Evolutionary conservation across 2,113 vertebrate species (phyloP), one percentile per base, ranked within the genome.

Genomic region (Dendropsophus ebraccatus): DNA sequence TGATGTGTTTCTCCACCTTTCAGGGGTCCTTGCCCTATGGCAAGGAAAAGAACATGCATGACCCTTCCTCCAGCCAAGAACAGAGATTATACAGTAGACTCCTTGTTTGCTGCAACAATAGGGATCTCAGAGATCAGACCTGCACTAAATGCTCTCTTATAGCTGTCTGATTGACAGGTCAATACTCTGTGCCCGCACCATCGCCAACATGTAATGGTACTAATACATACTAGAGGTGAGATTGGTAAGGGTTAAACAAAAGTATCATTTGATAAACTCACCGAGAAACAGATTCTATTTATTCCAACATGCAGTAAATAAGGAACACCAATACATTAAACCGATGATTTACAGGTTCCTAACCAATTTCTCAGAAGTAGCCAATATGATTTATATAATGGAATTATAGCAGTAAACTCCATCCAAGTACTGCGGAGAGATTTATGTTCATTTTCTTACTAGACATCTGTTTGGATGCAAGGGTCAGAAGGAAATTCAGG

Each of bases 321-420:
- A 70, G 17, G 67, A 70, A 35, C 67, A 41, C 35, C 32, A 23
- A 37, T 70, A 70, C 28, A 70, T 70, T 70, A 41, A 37, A 17
- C 14, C 0, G 2, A 70, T 70, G 67, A 70, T 70, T 70, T 70
- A 70, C 19, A 37, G 67, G 19, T 5, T 70, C 35, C 19, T 70
- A 41, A 70, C 17, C 67, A 70, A 70, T 70, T 41, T 17, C 32
- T 70, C 32, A 41, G 67, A 70, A 41, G 32, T 70, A 70, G 32
- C 35, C 35, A 70, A 41, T 23, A 70, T 70, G 67, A 70, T 70
- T 70, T 70, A 70, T 70, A 41, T 70, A 21, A 70, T 21, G 35
- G 17, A 70, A 41, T 23, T 70, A 70, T 17, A 69, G 67, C 9
- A 11, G 32, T 70, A 41, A 25, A 12, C 67, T 23, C 10, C 67